These are phyloP conservation scores for Vollenhovia emeryi DNA, from an alignment of 1,140 invertebrate species.

Conservation along the genomic window DNA sequence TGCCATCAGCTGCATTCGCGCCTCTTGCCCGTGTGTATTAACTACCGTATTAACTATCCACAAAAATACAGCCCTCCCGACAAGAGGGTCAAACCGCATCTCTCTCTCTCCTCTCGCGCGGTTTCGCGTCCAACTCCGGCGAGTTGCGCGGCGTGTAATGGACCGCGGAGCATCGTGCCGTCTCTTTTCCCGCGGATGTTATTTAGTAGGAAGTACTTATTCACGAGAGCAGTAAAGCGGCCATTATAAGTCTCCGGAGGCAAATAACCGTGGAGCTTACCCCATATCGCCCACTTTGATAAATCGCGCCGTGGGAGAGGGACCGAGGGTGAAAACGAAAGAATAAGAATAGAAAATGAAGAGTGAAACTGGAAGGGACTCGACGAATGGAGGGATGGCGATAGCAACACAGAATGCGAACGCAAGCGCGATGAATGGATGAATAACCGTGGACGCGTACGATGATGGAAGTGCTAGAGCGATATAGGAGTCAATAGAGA, in stretches of 20 bases:
- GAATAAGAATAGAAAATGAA: conserved; percentile 48
- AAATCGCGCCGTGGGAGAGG: conserved; percentile 41
- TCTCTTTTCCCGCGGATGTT: conserved; percentile 55
- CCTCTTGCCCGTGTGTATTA: neutral
- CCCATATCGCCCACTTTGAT: conserved; percentile 62
- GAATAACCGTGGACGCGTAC: neutral
- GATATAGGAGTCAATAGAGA: neutral
- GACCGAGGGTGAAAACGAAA: conserved; percentile 12
- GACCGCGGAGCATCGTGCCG: conserved; percentile 33
- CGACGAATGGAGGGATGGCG: neutral
- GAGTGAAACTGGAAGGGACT: neutral
- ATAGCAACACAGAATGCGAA: neutral
- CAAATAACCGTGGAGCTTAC: conserved; percentile 65
- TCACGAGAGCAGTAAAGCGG: conserved; percentile 55
- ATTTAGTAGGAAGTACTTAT: conserved; percentile 66
- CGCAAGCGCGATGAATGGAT: neutral
- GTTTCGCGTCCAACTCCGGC: conserved; percentile 32
- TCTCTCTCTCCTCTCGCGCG: conserved; percentile 1
- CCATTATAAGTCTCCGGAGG: conserved; percentile 69
- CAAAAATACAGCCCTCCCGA: conserved; percentile 15
- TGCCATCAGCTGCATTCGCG: neutral
- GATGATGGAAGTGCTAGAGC: neutral
- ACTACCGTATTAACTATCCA: conserved; percentile 8
- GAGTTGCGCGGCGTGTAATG: conserved; percentile 28
- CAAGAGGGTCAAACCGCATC: conserved; percentile 38